phyloP scores from a whole-genome alignment of 2,888 invertebrate species.

The Phlogophora meticulosa region DNA sequence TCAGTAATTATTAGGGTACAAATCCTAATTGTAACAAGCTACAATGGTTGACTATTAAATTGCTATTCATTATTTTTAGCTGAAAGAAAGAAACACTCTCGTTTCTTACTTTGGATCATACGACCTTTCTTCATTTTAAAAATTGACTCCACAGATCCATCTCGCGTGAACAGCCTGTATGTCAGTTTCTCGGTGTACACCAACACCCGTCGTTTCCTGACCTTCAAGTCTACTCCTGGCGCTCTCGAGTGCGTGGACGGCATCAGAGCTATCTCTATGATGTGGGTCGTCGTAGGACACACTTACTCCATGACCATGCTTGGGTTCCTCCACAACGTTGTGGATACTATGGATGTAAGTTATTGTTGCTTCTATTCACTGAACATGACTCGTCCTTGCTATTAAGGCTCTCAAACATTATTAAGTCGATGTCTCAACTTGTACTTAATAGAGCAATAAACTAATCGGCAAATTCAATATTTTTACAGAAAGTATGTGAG shows the following conservation, averaged over 20 bases:
- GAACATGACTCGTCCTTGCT: background rate
- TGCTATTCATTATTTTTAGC: background rate
- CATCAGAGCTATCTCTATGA: constrained; percentile 83
- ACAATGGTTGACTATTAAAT: background rate
- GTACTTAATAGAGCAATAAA: background rate
- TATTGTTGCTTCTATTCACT: background rate
- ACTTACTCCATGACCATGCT: constrained; percentile 74
- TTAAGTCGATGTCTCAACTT: background rate
- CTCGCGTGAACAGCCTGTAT: constrained; percentile 63
- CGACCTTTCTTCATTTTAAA: background rate
- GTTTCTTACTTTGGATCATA: background rate
- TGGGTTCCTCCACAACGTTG: constrained; percentile 72
- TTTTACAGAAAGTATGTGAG: background rate
- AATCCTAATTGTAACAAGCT: constrained; percentile 2
- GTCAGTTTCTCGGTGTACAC: constrained; percentile 82
- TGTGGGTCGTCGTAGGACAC: constrained; percentile 87
- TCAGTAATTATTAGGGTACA: background rate
- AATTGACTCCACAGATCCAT: constrained; percentile 58
- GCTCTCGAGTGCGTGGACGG: constrained; percentile 85
- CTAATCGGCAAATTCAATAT: no score
- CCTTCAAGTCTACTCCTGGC: constrained; percentile 73
- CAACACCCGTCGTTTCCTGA: constrained; percentile 81
- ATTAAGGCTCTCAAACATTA: background rate
- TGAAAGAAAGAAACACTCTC: background rate
- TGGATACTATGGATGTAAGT: constrained; percentile 68